Conservation (phyloP, 1,140 invertebrate genomes). For the Solenopsis fugax region DNA sequence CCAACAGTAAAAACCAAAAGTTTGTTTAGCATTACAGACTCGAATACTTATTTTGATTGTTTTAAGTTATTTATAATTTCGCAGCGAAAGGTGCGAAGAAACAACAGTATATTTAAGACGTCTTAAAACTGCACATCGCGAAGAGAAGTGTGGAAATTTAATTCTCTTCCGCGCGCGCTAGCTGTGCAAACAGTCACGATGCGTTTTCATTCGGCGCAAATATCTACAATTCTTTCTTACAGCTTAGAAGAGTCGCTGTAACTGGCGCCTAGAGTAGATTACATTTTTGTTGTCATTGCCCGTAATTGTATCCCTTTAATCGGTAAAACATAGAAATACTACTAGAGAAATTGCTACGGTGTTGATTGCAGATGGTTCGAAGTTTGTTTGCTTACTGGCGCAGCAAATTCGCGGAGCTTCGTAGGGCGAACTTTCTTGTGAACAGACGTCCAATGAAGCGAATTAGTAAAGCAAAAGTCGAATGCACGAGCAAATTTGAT, state of each 20-base stretch:
- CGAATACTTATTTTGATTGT: conserved; percentile 5
- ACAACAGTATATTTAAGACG: not conserved
- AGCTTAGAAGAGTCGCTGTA: conserved; percentile 31
- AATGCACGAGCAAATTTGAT: conserved; percentile 5
- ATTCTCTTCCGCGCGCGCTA: not conserved
- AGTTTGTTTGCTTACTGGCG: conserved; percentile 49
- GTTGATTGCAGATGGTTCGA: conserved; percentile 57
- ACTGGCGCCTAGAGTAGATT: conserved; percentile 32
- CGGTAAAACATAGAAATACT: conserved; percentile 49
- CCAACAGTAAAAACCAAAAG: not conserved
- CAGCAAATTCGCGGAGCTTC: conserved; percentile 29
- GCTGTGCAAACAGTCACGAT: not conserved
- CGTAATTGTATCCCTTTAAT: conserved; percentile 37
- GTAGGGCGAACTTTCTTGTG: conserved; percentile 21
- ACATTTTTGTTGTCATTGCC: conserved; percentile 51
- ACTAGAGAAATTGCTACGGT: conserved; percentile 38
- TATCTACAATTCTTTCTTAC: conserved; percentile 18
- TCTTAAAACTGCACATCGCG: not conserved
- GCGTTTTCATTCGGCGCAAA: conserved; percentile 38
- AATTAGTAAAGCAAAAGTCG: conserved; percentile 42
- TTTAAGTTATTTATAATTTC: conserved; percentile 1
- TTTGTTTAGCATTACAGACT: not conserved
- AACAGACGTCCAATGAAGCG: conserved; percentile 31
- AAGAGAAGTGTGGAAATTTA: not conserved
- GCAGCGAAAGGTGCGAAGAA: not conserved